These are phyloP conservation scores for Trichacis sp. DNA, from an alignment of 2,888 invertebrate species.

Conservation along the genomic window DNA sequence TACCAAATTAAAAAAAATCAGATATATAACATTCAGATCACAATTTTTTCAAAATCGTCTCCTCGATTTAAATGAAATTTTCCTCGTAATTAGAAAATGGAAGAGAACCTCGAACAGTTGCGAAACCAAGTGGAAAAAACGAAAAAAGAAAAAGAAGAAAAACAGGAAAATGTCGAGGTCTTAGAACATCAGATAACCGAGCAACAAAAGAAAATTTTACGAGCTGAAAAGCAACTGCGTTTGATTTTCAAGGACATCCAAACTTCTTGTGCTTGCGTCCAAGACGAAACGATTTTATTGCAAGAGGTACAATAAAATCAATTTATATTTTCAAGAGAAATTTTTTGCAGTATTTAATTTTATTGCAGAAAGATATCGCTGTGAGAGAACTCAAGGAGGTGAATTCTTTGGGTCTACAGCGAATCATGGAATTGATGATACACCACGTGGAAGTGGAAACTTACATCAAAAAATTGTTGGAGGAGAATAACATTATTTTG, in stretches of 20 bases:
- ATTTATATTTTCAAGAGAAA: too few species aligned
- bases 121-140: slow-evolving; percentile 52
- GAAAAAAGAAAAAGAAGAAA: slow-evolving; percentile 58
- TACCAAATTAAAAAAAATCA: too few species aligned
- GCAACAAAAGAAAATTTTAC: slow-evolving; percentile 68
- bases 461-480: slow-evolving; percentile 65
- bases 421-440: slow-evolving; percentile 71
- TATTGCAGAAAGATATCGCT: slow-evolving; percentile 72
- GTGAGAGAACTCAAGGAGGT: slow-evolving; percentile 73
- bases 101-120: slow-evolving; percentile 52
- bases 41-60: too few species aligned
- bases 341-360: too few species aligned
- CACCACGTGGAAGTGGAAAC: slow-evolving; percentile 66
- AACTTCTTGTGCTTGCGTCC: slow-evolving; percentile 49
- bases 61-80: background rate
- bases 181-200: slow-evolving; percentile 64
- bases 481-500: slow-evolving; percentile 59
- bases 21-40: too few species aligned
- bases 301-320: slow-evolving; percentile 63
- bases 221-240: slow-evolving; percentile 69
- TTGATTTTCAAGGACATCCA: slow-evolving; percentile 67
- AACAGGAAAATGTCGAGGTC: slow-evolving; percentile 51
- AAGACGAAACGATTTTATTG: slow-evolving; percentile 50
- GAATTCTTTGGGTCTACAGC: slow-evolving; percentile 72
- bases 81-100: slow-evolving; percentile 44